A percentile compares a stretch with the other conserved stretches of the same genome.
Conservation (phyloP, 30 jellyfish, hydroid and myxozoan species). For the Aurelia sp. region DNA sequence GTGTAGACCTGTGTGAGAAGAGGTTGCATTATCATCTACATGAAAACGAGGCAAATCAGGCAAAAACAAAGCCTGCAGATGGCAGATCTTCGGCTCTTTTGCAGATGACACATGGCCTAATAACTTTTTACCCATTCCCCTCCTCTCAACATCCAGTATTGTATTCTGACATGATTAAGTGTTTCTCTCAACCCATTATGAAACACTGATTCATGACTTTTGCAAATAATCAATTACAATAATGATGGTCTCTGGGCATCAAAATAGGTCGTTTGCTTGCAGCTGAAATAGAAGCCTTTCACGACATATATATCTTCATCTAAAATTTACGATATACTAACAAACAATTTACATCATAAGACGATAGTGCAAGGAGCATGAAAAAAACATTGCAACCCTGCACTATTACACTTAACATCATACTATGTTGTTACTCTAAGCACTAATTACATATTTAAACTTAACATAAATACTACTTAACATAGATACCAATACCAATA, state of each 20-base stretch:
- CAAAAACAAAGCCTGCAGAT: not conserved
- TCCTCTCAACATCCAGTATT: slow-evolving; percentile 29
- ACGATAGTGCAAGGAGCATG: no score
- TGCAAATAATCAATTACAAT: not conserved
- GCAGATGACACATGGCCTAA: slow-evolving; percentile 38
- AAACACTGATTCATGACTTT: slow-evolving; percentile 5
- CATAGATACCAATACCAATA: no score
- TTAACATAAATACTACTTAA: no score
- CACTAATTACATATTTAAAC: no score
- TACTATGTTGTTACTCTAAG: no score
- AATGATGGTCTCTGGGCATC: slow-evolving; percentile 9
- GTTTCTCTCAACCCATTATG: slow-evolving; percentile 30
- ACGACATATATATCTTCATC: no score
- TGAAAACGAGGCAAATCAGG: slow-evolving; percentile 27
- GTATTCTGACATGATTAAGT: not conserved
- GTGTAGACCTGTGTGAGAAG: slow-evolving; percentile 11
- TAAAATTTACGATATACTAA: no score
- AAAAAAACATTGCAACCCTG: no score
- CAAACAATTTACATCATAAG: no score
- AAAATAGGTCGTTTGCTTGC: slow-evolving; percentile 9
- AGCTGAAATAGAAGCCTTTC: not conserved
- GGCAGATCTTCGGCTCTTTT: not conserved
- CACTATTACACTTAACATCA: no score
- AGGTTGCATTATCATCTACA: slow-evolving; percentile 5
- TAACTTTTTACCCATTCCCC: slow-evolving; percentile 18